phyloP scores from a whole-genome alignment of 2,797 vertebrate genomes.

The Microctenopoma stevenorrisi region DNA sequence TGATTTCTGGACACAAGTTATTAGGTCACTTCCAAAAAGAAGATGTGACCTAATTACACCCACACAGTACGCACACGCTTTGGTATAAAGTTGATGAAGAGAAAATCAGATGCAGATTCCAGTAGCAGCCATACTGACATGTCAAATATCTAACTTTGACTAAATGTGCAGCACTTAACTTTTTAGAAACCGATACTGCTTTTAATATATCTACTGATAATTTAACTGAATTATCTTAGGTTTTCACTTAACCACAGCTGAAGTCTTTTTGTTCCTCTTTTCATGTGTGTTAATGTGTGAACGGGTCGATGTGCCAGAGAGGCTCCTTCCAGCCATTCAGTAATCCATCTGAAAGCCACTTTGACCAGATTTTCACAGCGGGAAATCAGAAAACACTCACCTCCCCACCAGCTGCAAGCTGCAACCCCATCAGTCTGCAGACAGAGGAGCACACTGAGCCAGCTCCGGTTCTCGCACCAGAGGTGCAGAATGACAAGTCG shows the following conservation, averaged over 20 bases:
- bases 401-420: neutral
- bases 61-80: too few species aligned
- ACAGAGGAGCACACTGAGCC: slow-evolving; percentile 21
- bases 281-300: slow-evolving; percentile 21
- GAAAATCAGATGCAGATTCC: too few species aligned
- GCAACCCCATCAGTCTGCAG: neutral
- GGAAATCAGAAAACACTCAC: slow-evolving; percentile 3
- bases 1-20: too few species aligned
- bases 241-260: neutral
- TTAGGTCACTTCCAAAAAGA: too few species aligned
- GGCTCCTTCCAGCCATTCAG: slow-evolving; percentile 35
- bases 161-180: too few species aligned
- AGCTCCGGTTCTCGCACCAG: neutral
- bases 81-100: too few species aligned
- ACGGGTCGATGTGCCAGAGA: slow-evolving; percentile 32
- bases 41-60: too few species aligned
- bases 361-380: slow-evolving; percentile 54
- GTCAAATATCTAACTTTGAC: too few species aligned
- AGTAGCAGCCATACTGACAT: too few species aligned
- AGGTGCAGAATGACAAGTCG: neutral
- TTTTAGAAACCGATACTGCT: too few species aligned
- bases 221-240: too few species aligned
- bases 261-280: neutral
- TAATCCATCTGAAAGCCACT: slow-evolving; percentile 49
- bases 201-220: too few species aligned